A percentile compares a stretch with the other conserved stretches of the same genome.
Conservation (phyloP, 2,113 vertebrate genomes). For the Halichoeres trimaculatus region DNA sequence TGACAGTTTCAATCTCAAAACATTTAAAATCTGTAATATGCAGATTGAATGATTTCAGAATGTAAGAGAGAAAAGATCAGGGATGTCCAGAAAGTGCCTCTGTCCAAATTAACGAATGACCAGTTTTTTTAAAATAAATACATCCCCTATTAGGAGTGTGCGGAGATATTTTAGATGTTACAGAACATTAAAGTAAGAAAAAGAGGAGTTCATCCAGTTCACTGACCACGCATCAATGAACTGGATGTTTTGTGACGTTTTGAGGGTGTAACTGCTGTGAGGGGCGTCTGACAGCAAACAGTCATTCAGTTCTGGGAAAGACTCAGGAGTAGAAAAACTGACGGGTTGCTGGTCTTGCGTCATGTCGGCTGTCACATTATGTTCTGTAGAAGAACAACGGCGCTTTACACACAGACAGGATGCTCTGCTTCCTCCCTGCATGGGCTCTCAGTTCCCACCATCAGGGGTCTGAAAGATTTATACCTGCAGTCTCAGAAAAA, state of each 20-base stretch:
- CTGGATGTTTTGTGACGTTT: background rate
- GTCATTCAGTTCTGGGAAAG: constrained; percentile 34
- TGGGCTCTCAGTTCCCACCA: background rate
- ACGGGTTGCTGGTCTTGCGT: constrained; percentile 12
- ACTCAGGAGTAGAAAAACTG: constrained; percentile 21
- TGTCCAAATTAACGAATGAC: no score
- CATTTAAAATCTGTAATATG: background rate
- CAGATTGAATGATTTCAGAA: background rate
- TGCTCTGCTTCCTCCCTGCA: constrained; percentile 40
- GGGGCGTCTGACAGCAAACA: constrained; percentile 19
- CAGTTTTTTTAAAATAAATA: no score
- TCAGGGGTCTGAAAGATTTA: constrained; percentile 18
- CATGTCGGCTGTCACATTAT: constrained; percentile 21
- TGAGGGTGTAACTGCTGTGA: background rate
- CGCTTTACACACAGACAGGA: constrained; percentile 26
- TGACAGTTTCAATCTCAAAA: constrained; percentile 48
- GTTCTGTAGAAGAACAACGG: background rate
- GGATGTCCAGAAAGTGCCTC: background rate
- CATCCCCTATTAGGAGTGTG: background rate
- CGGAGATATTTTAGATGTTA: background rate
- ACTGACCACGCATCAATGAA: background rate
- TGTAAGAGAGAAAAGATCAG: background rate
- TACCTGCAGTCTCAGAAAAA: background rate
- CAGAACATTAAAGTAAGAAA: background rate
- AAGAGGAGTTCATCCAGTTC: background rate